Conservation (phyloP, 1,140 invertebrate species). For the Nebria ingens region DNA sequence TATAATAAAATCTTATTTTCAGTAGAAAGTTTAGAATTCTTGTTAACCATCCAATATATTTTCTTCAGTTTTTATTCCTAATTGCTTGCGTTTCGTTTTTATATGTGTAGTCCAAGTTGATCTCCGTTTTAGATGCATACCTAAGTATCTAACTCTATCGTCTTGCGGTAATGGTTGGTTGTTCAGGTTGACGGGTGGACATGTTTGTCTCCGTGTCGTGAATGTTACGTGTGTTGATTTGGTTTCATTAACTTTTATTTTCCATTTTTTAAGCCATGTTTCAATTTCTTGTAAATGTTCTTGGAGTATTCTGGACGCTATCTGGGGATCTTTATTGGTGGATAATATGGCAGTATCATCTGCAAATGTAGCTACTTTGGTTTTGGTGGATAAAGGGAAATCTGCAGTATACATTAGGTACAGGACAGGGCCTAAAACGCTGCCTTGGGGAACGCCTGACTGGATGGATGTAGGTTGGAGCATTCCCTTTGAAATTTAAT, state of each 20-base stretch:
- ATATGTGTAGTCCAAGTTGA: too few species aligned
- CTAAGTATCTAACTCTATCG: too few species aligned
- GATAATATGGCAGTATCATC: constrained; percentile 26
- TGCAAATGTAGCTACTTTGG: constrained; percentile 23
- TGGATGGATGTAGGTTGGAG: constrained; percentile 14
- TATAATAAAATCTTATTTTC: too few species aligned
- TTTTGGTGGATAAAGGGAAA: constrained; percentile 16
- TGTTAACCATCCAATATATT: too few species aligned
- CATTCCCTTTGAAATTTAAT: constrained; percentile 18
- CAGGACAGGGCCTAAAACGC: constrained; percentile 19
- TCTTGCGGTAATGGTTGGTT: too few species aligned
- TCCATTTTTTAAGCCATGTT: constrained; percentile 11
- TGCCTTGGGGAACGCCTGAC: constrained; percentile 25
- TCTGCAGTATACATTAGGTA: constrained; percentile 22
- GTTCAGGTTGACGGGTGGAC: too few species aligned
- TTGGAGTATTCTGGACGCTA: neutral
- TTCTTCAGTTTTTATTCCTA: too few species aligned
- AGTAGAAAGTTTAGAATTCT: too few species aligned
- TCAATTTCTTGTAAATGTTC: neutral
- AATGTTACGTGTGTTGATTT: too few species aligned
- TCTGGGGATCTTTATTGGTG: neutral
- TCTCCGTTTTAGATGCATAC: too few species aligned
- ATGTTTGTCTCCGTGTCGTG: too few species aligned
- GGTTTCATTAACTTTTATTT: constrained; percentile 10
- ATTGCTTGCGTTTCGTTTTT: too few species aligned